Evolutionary conservation across 2,113 vertebrate genomes (phyloP), one percentile per base, ranked within the genome.

Genomic region (Callipepla squamata): DNA sequence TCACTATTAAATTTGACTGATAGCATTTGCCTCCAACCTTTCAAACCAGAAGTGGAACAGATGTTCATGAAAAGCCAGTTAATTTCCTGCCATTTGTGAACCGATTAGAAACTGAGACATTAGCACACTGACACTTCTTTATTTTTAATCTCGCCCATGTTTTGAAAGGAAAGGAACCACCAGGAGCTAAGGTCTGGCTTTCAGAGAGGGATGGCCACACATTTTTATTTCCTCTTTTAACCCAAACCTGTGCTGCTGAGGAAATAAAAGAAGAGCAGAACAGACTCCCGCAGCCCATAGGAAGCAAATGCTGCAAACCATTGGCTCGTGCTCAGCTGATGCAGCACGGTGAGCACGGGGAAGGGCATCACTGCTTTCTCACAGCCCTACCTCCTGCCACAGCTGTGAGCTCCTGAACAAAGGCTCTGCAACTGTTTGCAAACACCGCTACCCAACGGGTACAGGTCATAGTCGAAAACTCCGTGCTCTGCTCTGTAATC

Each of bases 61-160:
- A 97, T 96, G 95, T 97, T 97, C 94, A 88, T 96, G 94, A 94
- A 97, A 96, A 97, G 94, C 94, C 92, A 80, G 92, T 94, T 96
- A 93, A 96, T 96, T 97, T 97, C 96, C 95, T 97, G 95, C 96
- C 96, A 95, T 96, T 96, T 96, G 92, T 91, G 89, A 93, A 85
- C 94, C 87, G 96, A 94, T 95, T 94, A 95, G 94, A 97, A 97
- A 95, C 93, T 66, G 94, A 97, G 97, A 94, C 44, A 85, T 87
- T 87, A 66, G 85, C 80, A 73, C 92, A 26, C 67, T 93, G 79
- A 90, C 72, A 89, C 89, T 92, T 90, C 75, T 91, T 96, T 96
- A 95, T 94, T 73, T 78, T 84, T 57, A 84, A 93, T 87, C 81
- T 87, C 55, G 11, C 55, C 76, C 13, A 2, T 67, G 76, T 88